A percentile compares a stretch with the other conserved stretches of the same genome.
These are phyloP conservation scores for Amia ocellicauda DNA, from an alignment of 2,113 vertebrate genomes.

Conservation along the genomic window DNA sequence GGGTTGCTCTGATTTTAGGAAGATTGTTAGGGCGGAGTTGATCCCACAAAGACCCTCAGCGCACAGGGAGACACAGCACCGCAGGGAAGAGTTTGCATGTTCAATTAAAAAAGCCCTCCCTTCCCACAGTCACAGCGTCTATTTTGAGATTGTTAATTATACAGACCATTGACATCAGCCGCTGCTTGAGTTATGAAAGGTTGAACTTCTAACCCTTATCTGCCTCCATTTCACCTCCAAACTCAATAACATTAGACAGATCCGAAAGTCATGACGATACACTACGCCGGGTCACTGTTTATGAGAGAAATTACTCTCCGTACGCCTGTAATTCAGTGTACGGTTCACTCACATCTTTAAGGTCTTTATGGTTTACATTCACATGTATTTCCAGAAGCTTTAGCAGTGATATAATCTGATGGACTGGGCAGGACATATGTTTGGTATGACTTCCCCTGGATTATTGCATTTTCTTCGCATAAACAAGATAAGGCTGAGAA, in stretches of 20 bases:
- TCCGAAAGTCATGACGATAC: background rate
- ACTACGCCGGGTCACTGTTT: too few species aligned
- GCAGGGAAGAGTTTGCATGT: background rate
- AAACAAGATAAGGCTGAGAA: background rate
- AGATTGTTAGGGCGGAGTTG: background rate
- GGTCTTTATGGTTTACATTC: too few species aligned
- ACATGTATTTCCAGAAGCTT: background rate
- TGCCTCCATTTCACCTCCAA: background rate
- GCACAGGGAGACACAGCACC: background rate
- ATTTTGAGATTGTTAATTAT: background rate
- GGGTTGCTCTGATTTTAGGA: background rate
- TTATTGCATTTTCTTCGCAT: background rate
- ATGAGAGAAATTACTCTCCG: too few species aligned
- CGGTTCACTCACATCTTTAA: too few species aligned
- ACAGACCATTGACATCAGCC: background rate
- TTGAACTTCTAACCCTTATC: background rate
- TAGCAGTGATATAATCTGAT: background rate
- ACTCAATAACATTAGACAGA: background rate
- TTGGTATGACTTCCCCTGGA: too few species aligned
- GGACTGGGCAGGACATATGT: too few species aligned
- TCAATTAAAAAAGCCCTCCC: background rate
- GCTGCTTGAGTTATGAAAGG: background rate
- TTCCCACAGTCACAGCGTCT: background rate
- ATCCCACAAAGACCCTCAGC: background rate
- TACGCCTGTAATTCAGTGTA: too few species aligned